phyloP scores from a whole-genome alignment of 2,797 vertebrate genomes.

The Sandelia bainsii region DNA sequence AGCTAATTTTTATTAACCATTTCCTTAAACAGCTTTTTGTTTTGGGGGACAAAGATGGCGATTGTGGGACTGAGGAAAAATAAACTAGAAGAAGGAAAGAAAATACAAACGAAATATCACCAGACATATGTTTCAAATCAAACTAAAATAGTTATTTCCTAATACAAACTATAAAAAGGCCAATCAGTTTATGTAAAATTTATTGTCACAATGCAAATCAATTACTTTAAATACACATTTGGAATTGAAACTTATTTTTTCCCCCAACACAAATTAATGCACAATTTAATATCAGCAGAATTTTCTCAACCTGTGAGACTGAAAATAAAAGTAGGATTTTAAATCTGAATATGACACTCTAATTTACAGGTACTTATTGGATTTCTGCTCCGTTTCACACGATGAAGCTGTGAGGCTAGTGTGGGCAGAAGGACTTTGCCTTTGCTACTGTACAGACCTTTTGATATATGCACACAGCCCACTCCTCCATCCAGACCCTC shows the following conservation, averaged over 20 bases:
- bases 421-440: conserved; percentile 30
- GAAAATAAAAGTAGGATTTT: not conserved
- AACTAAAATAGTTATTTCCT: not conserved
- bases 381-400: conserved; percentile 23
- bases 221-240: too few species aligned
- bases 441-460: conserved; percentile 20
- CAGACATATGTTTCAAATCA: too few species aligned
- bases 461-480: conserved; percentile 20
- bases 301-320: not conserved
- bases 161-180: not conserved
- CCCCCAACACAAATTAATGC: too few species aligned
- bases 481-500: conserved; percentile 16
- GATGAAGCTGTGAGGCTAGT: conserved; percentile 13
- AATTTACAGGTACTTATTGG: conserved; percentile 7
- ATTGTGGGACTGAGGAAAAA: too few species aligned
- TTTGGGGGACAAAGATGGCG: too few species aligned
- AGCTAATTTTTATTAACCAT: too few species aligned
- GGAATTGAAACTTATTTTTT: too few species aligned
- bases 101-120: too few species aligned
- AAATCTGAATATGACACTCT: not conserved
- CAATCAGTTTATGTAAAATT: not conserved
- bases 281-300: not conserved
- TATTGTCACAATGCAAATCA: too few species aligned
- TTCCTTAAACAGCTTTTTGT: too few species aligned
- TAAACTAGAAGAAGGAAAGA: too few species aligned